These are phyloP conservation scores for Glaucidium brasilianum DNA, from an alignment of 2,113 vertebrate species.

Conservation along the genomic window DNA sequence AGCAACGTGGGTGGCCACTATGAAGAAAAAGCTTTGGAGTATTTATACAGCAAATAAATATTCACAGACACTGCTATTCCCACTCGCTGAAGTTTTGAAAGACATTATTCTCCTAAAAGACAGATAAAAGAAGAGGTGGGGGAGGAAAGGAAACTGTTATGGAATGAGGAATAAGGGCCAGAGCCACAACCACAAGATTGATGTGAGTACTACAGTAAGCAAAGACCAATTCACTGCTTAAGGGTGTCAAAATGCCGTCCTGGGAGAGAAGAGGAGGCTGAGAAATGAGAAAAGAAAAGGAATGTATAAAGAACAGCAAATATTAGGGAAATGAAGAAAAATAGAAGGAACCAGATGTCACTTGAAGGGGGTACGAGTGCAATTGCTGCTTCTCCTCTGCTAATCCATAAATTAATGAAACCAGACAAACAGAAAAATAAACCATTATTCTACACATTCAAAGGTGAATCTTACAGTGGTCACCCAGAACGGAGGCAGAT, in stretches of 20 bases:
- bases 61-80: conserved; percentile 55
- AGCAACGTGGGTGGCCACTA: conserved; percentile 5
- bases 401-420: conserved; percentile 57
- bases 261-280: conserved; percentile 29
- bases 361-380: neutral
- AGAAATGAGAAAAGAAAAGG: conserved; percentile 64
- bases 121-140: conserved; percentile 53
- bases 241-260: conserved; percentile 29
- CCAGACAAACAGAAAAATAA: neutral
- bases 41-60: conserved; percentile 62
- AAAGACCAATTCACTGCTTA: conserved; percentile 50
- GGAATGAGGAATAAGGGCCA: conserved; percentile 55
- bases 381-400: conserved; percentile 1
- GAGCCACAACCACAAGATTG: conserved; percentile 53
- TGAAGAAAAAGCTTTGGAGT: conserved; percentile 38
- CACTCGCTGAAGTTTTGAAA: conserved; percentile 54
- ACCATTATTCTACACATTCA: neutral
- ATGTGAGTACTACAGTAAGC: conserved; percentile 58
- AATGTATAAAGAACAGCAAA: conserved; percentile 51
- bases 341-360: conserved; percentile 57
- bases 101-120: conserved; percentile 52
- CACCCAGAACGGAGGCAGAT: neutral
- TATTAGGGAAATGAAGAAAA: conserved; percentile 55
- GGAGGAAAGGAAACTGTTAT: conserved; percentile 41
- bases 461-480: neutral